Percentiles rank a stretch among this genome's conserved stretches.
Conservation (phyloP, 2,113 vertebrate genomes). For the Morphnarchus princeps region DNA sequence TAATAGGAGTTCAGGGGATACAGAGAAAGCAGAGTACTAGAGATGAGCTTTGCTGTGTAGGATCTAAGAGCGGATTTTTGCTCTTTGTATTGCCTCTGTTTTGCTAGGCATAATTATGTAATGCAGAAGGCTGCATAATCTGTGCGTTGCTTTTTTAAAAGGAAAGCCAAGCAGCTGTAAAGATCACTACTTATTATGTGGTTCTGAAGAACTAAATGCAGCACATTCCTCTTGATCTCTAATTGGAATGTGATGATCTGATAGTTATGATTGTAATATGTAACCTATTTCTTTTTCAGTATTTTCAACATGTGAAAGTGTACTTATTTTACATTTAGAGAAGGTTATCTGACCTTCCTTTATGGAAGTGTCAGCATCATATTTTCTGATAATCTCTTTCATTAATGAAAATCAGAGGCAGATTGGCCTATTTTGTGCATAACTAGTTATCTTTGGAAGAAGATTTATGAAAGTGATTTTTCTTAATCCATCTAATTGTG, state of each 20-base stretch:
- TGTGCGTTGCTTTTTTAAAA: background rate
- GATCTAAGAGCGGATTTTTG: background rate
- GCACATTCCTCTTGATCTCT: background rate
- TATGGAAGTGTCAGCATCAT: background rate
- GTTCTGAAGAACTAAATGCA: background rate
- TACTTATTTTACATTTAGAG: background rate
- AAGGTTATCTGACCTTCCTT: constrained; percentile 3
- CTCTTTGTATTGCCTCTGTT: background rate
- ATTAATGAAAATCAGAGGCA: constrained; percentile 66
- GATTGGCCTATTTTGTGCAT: constrained; percentile 51
- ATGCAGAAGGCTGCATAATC: background rate
- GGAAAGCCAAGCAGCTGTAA: background rate
- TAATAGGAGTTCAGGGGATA: background rate
- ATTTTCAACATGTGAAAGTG: background rate
- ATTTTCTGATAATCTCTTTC: constrained; percentile 41
- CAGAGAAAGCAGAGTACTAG: background rate
- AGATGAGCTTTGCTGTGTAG: background rate
- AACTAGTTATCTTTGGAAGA: constrained; percentile 57
- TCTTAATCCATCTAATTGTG: constrained; percentile 45
- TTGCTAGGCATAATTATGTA: background rate
- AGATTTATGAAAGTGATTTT: constrained; percentile 63
- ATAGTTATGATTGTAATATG: background rate
- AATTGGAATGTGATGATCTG: background rate
- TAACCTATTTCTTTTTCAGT: background rate
- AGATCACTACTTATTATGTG: background rate